Evolutionary conservation across 2,797 vertebrate species (phyloP).

Genomic region (Phaenicophaeus curvirostris): DNA sequence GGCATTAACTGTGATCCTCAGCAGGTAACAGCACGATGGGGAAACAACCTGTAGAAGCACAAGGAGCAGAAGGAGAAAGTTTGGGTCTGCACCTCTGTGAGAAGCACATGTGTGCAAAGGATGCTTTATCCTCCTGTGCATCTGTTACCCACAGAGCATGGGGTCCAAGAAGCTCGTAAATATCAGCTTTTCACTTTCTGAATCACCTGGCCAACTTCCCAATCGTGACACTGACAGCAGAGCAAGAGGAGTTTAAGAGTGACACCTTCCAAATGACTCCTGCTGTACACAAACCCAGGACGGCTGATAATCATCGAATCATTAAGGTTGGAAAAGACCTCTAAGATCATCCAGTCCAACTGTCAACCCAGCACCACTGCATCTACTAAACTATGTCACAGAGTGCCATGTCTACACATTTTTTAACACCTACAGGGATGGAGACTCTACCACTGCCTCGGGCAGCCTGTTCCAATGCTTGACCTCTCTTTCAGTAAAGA

Average conservation of each 20-base stretch:
- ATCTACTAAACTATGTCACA: no score
- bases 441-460: no score
- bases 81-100: accelerated
- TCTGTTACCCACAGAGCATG: neutral
- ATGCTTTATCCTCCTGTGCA: neutral
- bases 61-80: neutral
- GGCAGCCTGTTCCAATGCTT: no score
- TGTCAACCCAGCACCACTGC: no score
- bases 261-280: neutral
- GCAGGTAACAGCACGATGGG: neutral
- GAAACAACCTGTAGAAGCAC: neutral
- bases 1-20: neutral
- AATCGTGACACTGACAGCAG: neutral
- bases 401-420: no score
- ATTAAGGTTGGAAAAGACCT: no score
- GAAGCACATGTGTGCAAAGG: neutral
- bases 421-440: no score
- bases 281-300: neutral
- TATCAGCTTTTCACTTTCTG: neutral
- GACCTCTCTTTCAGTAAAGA: no score
- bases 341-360: no score
- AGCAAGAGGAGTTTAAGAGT: neutral
- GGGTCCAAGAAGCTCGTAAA: neutral
- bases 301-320: no score
- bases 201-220: neutral